Base-by-base conservation (phyloP, 2,113 vertebrate species). In the Nothoprocta perdicaria region DNA sequence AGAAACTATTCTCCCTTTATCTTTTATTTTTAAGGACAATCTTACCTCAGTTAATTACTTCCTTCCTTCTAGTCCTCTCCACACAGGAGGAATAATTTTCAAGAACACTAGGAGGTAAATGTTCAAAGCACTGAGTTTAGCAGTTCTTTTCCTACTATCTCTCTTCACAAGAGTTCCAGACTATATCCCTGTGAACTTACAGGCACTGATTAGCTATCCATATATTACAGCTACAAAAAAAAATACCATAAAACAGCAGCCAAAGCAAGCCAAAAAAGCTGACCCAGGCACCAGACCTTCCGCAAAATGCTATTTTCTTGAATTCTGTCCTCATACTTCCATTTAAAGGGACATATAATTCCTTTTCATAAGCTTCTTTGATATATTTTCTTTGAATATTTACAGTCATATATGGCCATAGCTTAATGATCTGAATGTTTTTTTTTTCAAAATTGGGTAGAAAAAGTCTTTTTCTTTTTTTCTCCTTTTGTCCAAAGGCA, bases 71-170 rank as follows among this genome's bases (percentile, higher is more conserved):
- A 80, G 14, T 79, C 26, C 13, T 72, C 29, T 79, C 50, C 15
- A 76, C 1, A 1, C 8, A 81, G 43, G 35, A 84, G 41, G 94
- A 86, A 78, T 71, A 81, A 92, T 90, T 95, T 94, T 91, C 66
- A 88, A 79, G 69, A 81, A 62, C 66, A 45, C 26, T 66, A 62
- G 84, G 88, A 72, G 83, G 69, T 88, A 94, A 90, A 69, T 48
- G 38, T 95, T 95, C 80, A 93, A 88, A 92, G 69, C 13, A 35
- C 45, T 2, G 1, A 80, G 1, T 72, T 88, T 84, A 88, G 41
- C 38, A 86, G 52, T 38, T 29, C 10, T 80, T 91, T 71, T 75
- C 21, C 35, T 88, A 40, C 29, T 92, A 10, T 2, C 43, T 3
- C 4, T 86, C 19, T 77, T 82, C 10, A 2, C 63, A 53, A 52